Evolutionary conservation across 2,888 invertebrate genomes (phyloP).

Genomic region (Bombyx huttoni): DNA sequence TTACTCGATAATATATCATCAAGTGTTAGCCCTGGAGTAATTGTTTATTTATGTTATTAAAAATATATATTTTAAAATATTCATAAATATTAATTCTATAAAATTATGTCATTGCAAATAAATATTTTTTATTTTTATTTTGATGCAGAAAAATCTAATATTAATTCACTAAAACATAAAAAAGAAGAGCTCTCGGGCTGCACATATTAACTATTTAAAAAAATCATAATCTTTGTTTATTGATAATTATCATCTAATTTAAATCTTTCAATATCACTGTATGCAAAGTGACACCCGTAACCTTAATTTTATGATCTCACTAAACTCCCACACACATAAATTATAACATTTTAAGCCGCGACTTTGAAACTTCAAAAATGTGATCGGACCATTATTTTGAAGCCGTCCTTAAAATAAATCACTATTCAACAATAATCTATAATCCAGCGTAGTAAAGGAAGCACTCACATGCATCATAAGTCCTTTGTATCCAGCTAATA

Average conservation of each 20-base stretch:
- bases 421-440: neutral
- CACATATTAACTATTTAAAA: too few species aligned
- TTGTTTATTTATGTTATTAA: too few species aligned
- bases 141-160: too few species aligned
- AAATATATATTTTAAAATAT: too few species aligned
- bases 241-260: neutral
- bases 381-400: neutral
- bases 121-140: too few species aligned
- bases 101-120: too few species aligned
- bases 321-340: neutral
- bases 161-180: too few species aligned
- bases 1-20: too few species aligned
- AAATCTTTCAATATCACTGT: neutral
- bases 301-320: neutral
- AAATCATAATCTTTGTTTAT: too few species aligned
- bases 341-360: neutral
- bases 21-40: too few species aligned
- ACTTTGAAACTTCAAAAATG: neutral
- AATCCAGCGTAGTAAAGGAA: constrained; percentile 1
- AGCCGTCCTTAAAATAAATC: neutral
- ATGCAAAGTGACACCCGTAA: neutral
- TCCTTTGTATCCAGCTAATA: constrained; percentile 40
- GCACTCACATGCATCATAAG: constrained; percentile 65
- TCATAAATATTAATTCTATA: too few species aligned
- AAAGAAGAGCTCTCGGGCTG: too few species aligned